A percentile compares a stretch with the other conserved stretches of the same genome.
Evolutionary conservation across 2,888 invertebrate genomes (phyloP).

Genomic region (Tenodera sinensis): DNA sequence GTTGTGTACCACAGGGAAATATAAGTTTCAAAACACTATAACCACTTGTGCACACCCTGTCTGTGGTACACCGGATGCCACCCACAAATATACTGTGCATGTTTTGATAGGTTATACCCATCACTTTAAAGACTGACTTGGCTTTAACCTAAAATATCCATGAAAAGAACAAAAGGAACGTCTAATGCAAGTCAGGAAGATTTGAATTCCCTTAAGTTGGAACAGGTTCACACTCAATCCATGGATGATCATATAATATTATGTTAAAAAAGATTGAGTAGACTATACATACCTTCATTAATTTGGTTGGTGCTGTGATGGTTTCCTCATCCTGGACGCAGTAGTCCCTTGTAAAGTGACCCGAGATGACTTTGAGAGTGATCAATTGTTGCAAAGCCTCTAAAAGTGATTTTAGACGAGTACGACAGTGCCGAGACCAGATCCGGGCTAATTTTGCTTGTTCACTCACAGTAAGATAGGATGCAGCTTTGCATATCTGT

Average conservation of each 20-base stretch:
- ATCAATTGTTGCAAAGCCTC: conserved; percentile 84
- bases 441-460: conserved; percentile 77
- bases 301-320: conserved; percentile 79
- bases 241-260: no score
- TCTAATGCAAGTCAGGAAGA: no score
- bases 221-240: no score
- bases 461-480: conserved; percentile 65
- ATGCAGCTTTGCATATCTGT: conserved; percentile 64
- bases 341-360: conserved; percentile 66
- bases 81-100: no score
- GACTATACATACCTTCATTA: conserved; percentile 66
- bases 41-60: background rate
- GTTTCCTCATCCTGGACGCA: conserved; percentile 81
- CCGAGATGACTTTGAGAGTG: conserved; percentile 77
- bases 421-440: conserved; percentile 70
- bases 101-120: no score
- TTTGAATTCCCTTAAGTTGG: no score
- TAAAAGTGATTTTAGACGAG: conserved; percentile 61
- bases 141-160: no score
- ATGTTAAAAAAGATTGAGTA: no score
- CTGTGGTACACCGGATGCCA: no score
- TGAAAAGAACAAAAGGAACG: no score
- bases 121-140: no score
- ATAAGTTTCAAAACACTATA: background rate
- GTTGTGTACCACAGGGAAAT: no score